Base-by-base conservation (phyloP, 2,797 vertebrate species). In the Hypotaenidia philippensis region DNA sequence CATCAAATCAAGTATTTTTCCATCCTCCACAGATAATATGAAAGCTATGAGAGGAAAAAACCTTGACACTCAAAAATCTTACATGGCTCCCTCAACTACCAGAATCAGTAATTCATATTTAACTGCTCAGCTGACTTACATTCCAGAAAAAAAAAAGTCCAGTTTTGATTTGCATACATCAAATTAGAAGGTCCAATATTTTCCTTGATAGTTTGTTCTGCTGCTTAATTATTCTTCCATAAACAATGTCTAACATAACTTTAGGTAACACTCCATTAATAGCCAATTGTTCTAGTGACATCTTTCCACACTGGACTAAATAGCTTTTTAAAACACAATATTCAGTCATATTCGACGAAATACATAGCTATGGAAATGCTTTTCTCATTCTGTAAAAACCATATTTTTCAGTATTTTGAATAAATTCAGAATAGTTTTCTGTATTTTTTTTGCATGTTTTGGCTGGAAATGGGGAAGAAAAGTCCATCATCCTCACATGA, bases 311-410 rank as follows among this genome's bases (percentile, higher is more conserved):
- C 13, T 68, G 21, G 5, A 49, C 22, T 71, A 53, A 75, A 60
- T 5, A 59, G 10, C 2, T 11, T 16, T 70, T 91, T 76, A 55
- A 90, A 89, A 76, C 2, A n/a, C 36, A 69, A 0, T 38, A 59
- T 49, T 63, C 10, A 12, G 12, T 63, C 66, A 20, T 23, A 27
- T 6, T 59, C 31, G 8, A 92, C 61, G 31, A 89, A 68, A 79
- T 27, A 2, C 1, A 4, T 53, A 44, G 27, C 17, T 60, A 40
- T 1, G 0, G 13, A 50, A 38, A 74, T n/a, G 8, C 1, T 60
- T 77, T 66, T 65, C 52, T 77, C 49, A 50, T 3, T 47, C 19
- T 13, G 14, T 17, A 55, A 87, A 87, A 89, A 32, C 10, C 4
- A 13, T n/a, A 38, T 13, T 47, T 20, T 59, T 78, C 27, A 53